A percentile compares a stretch with the other conserved stretches of the same genome.
Conservation (phyloP, 2,888 invertebrate species). For the Rotaria sp. region DNA sequence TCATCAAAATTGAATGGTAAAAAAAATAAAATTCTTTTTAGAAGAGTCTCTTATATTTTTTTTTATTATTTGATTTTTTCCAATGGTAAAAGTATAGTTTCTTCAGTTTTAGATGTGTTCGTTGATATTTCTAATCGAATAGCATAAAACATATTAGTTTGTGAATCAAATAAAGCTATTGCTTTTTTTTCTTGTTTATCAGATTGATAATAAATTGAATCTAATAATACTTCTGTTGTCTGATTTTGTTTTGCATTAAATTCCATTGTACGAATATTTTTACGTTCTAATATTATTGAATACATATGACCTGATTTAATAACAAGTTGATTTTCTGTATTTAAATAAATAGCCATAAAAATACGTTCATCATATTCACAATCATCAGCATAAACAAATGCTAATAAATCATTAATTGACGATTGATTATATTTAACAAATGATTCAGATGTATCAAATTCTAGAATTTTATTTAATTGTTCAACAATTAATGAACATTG, state of each 20-base stretch:
- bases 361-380: neutral
- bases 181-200: neutral
- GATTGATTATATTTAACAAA: neutral
- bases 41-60: too few relatives aligned
- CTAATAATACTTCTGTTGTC: neutral
- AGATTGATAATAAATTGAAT: neutral
- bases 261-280: neutral
- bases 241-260: neutral
- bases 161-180: neutral
- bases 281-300: neutral
- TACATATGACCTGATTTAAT: neutral
- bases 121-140: constrained; percentile 14
- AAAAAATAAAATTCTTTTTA: neutral
- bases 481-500: constrained; percentile 20
- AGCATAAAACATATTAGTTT: neutral
- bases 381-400: constrained; percentile 26
- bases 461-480: neutral
- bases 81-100: constrained; percentile 5
- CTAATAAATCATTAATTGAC: neutral
- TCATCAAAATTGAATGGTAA: too few relatives aligned
- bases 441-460: neutral
- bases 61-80: neutral
- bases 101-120: neutral
- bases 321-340: neutral
- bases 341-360: neutral